Percentiles rank a stretch among this genome's conserved stretches.
These are phyloP conservation scores for Oncorhynchus tshawytscha DNA, from an alignment of 2,113 vertebrate genomes.

Conservation along the genomic window DNA sequence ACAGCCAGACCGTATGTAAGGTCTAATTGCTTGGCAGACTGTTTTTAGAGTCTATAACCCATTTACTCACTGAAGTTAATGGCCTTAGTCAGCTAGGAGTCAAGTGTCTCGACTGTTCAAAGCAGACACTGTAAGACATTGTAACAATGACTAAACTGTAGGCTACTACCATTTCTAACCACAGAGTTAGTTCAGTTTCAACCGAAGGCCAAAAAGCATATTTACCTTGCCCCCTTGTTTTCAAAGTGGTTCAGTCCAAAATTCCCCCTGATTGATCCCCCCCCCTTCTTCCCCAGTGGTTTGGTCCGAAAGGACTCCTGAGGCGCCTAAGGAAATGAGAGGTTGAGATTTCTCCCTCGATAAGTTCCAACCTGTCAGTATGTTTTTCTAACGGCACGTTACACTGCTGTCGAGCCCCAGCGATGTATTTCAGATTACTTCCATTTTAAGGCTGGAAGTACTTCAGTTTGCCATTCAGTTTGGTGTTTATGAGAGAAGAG, in stretches of 20 bases:
- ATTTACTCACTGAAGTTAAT: constrained; percentile 8
- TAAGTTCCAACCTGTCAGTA: constrained; percentile 40
- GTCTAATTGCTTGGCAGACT: constrained; percentile 4
- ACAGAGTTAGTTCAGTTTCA: too few species aligned
- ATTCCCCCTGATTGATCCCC: neutral
- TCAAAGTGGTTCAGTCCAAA: constrained; percentile 15
- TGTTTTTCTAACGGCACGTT: constrained; percentile 53
- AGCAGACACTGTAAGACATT: neutral
- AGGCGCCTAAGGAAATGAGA: constrained; percentile 57
- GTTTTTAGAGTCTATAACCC: neutral
- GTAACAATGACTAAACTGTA: neutral
- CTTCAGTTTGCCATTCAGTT: constrained; percentile 24
- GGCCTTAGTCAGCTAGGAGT: neutral
- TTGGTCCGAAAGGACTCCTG: constrained; percentile 14
- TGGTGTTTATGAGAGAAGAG: constrained; percentile 46
- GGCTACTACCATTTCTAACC: too few species aligned
- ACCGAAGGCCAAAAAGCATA: too few species aligned
- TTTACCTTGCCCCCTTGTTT: neutral
- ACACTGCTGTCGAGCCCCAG: constrained; percentile 23
- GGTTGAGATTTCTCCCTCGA: constrained; percentile 37
- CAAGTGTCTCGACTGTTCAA: neutral
- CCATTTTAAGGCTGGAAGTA: constrained; percentile 37
- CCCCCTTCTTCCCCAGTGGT: neutral
- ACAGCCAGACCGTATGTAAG: constrained; percentile 7
- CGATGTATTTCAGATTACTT: constrained; percentile 18